phyloP scores from a whole-genome alignment of 2,113 vertebrate species.

The Scomber japonicus region DNA sequence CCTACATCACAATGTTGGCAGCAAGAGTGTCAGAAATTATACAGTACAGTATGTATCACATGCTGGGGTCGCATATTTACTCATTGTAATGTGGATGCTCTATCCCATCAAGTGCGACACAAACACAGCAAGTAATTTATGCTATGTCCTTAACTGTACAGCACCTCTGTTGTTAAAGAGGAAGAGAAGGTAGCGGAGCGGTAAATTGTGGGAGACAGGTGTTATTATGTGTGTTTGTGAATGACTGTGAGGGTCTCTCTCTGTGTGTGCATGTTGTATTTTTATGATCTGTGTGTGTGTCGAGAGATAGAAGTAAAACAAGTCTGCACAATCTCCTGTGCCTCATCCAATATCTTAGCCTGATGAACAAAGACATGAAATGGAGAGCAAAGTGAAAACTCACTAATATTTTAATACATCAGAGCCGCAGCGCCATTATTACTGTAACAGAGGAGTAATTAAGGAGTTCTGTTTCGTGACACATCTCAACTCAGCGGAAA shows the following conservation, averaged over 20 bases:
- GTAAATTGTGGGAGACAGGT: conserved; percentile 3
- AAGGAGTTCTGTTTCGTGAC: conserved; percentile 16
- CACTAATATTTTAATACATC: conserved; percentile 26
- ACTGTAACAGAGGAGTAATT: conserved; percentile 27
- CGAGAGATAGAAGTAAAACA: conserved; percentile 15
- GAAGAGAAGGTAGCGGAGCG: not conserved
- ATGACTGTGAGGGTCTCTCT: not conserved
- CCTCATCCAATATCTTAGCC: not conserved
- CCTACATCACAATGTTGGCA: not conserved
- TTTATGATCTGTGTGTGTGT: conserved; percentile 21
- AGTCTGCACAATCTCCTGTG: not conserved
- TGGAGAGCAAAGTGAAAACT: not conserved
- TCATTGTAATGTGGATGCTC: conserved; percentile 1
- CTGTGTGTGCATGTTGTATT: not conserved
- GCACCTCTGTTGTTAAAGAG: conserved; percentile 2
- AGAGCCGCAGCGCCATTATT: not conserved
- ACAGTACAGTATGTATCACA: not conserved
- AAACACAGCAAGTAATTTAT: conserved; percentile 29
- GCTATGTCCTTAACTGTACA: conserved; percentile 12
- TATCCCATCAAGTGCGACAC: not conserved
- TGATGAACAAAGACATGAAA: conserved; percentile 2
- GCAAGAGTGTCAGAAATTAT: not conserved
- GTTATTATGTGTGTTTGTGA: conserved; percentile 1
- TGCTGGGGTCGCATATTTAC: not conserved
- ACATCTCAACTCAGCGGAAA: conserved; percentile 25